Conservation (phyloP, 2,797 vertebrate genomes). For the Takifugu ocellatus region DNA sequence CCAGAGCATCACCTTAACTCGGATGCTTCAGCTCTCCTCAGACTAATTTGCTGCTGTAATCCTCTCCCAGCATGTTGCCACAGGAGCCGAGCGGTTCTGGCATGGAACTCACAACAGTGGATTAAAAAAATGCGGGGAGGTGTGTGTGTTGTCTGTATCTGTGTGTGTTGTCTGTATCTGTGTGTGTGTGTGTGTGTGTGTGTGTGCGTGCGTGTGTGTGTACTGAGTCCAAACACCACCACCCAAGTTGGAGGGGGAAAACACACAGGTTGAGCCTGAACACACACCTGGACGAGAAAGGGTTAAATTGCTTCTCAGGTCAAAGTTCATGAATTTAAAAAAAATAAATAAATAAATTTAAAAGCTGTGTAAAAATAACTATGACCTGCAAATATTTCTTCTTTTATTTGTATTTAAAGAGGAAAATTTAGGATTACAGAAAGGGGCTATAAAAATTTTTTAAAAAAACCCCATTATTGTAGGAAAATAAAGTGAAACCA, state of each 20-base stretch:
- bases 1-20: slow-evolving; percentile 30
- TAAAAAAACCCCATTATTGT: too few species aligned
- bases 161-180: slow-evolving; percentile 13
- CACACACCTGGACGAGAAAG: slow-evolving; percentile 14
- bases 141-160: slow-evolving; percentile 5
- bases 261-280: slow-evolving; percentile 17
- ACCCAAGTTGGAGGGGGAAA: slow-evolving; percentile 37
- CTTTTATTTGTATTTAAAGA: too few species aligned
- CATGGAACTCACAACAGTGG: slow-evolving; percentile 29
- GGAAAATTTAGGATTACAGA: too few species aligned
- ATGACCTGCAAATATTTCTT: too few species aligned
- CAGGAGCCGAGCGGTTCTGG: slow-evolving; percentile 27
- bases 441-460: too few species aligned
- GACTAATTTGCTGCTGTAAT: slow-evolving; percentile 59
- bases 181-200: slow-evolving; percentile 18
- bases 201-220: slow-evolving; percentile 20
- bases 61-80: slow-evolving; percentile 40
- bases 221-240: slow-evolving; percentile 29
- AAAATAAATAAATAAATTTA: neutral
- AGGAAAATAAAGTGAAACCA: neutral
- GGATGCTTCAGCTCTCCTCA: slow-evolving; percentile 27
- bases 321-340: neutral
- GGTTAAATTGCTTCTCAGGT: neutral
- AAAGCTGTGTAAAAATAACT: neutral
- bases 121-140: slow-evolving; percentile 25